Base-by-base conservation (phyloP, 2,113 vertebrate genomes). In the Mormyrus lacerda region DNA sequence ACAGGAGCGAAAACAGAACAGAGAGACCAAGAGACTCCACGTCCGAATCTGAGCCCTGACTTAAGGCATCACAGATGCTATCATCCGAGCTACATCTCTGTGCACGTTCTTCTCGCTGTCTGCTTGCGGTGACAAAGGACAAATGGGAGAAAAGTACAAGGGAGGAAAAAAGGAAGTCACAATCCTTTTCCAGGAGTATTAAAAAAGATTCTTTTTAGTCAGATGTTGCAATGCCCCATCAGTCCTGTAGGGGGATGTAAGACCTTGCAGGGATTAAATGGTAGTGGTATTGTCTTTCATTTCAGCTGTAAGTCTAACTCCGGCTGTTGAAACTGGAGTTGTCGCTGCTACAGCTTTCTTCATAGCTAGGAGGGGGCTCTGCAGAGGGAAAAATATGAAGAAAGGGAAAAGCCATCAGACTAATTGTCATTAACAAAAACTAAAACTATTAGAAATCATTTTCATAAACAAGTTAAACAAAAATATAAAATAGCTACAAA, bases 321-420 rank as follows among this genome's bases (percentile, higher is more conserved):
- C 95, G 93, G 0, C 96, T 94, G 94, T 94, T 96, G 89, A 96
- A 94, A 90, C 94, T 94, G 89, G 96, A 94, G 94, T 96, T 94
- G 88, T 95, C 95, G 79, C 95, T 94, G 90, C 97, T 96, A 94
- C 98, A 99, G 95, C 98, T 99, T 94, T 99, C 98, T 92, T 99
- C 98, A 0, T 99, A 99, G 21, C 96, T 97, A 1, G 98, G 98
- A 1, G 98, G 98, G 0, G 98, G 97, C 91, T 99, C 98, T 99
- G 95, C 0, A n/a, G 92, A 27, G 91, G 44, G 47, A 91, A 24
- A 86, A 47, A 39, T 17, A 51, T 8, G 79, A 3, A 42, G 69
- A 35, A 3, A 53, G 48, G 19, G 6, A 47, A 83, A 58, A 15
- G 58, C 21, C 31, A 10, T 79, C 35, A 79, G 61, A 31, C 27